A percentile compares a stretch with the other conserved stretches of the same genome.
These are phyloP conservation scores for Cacatua alba DNA, from an alignment of 2,113 vertebrate species.

Conservation along the genomic window DNA sequence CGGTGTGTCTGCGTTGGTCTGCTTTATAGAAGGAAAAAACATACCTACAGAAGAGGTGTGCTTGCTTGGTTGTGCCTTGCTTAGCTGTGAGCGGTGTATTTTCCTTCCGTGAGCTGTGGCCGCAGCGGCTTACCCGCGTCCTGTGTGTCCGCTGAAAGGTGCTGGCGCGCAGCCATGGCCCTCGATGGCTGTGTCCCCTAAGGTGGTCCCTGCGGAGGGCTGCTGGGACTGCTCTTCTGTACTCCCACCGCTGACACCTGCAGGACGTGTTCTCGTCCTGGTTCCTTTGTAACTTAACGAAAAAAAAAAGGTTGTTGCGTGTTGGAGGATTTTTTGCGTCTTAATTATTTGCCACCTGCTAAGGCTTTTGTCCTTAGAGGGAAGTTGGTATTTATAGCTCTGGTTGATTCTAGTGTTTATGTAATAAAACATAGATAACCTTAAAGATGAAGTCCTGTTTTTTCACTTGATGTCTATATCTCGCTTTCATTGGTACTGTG, in stretches of 20 bases:
- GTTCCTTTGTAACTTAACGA: accelerated
- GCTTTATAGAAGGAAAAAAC: neutral
- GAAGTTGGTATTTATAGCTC: accelerated
- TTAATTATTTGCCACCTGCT: neutral
- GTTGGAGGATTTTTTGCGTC: accelerated
- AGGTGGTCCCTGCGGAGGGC: accelerated
- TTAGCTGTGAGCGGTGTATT: neutral
- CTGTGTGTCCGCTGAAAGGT: accelerated
- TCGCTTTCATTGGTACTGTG: neutral
- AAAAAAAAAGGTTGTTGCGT: accelerated
- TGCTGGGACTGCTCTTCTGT: accelerated
- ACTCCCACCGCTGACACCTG: accelerated
- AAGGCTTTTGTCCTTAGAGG: accelerated
- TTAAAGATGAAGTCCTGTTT: neutral
- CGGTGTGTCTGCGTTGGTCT: neutral
- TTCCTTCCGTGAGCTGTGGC: too few species aligned
- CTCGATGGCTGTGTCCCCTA: accelerated
- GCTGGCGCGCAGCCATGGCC: accelerated
- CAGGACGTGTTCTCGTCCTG: accelerated
- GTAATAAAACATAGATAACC: neutral
- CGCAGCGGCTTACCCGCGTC: neutral
- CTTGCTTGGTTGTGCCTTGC: accelerated
- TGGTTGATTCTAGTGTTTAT: neutral
- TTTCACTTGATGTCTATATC: accelerated
- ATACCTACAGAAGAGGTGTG: accelerated